Percentiles rank a stretch among this genome's conserved stretches.
Conservation (phyloP, 2,113 vertebrate species). For the Brachirus orientalis region DNA sequence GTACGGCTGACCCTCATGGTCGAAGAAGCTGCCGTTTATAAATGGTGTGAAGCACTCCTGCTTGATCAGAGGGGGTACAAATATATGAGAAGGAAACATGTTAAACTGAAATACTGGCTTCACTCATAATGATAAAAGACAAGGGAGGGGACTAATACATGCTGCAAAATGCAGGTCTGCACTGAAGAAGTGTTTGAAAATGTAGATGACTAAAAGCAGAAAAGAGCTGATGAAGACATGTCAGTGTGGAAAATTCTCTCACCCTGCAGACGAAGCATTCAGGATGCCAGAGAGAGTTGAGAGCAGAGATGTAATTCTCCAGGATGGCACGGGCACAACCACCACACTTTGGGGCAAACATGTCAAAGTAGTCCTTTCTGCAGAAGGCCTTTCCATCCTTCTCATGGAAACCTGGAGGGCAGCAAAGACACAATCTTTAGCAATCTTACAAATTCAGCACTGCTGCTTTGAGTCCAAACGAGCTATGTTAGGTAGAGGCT, state of each 20-base stretch:
- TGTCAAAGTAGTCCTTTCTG: slow-evolving; percentile 96
- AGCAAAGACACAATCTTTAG: slow-evolving; percentile 25
- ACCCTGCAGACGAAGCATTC: slow-evolving; percentile 98
- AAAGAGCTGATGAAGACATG: no score
- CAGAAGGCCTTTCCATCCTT: slow-evolving; percentile 96
- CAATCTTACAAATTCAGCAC: not conserved
- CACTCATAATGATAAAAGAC: no score
- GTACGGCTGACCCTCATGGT: slow-evolving; percentile 97
- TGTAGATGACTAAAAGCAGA: no score
- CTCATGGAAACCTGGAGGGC: slow-evolving; percentile 90
- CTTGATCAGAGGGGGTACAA: not conserved
- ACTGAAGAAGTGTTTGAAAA: not conserved
- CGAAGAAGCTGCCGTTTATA: slow-evolving; percentile 97
- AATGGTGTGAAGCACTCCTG: slow-evolving; percentile 98
- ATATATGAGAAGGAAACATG: not conserved
- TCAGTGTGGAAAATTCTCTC: slow-evolving; percentile 37
- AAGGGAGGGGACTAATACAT: no score
- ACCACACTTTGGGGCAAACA: slow-evolving; percentile 97
- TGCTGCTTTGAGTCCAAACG: not conserved
- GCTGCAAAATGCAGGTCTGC: no score
- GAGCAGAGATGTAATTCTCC: slow-evolving; percentile 97
- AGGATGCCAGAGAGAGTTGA: slow-evolving; percentile 95
- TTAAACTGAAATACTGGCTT: not conserved
- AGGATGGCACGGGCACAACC: slow-evolving; percentile 93
- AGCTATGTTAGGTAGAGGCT: not conserved